Conservation (phyloP, 2,888 invertebrate species). For the Caenorhabditis drosophilae region DNA sequence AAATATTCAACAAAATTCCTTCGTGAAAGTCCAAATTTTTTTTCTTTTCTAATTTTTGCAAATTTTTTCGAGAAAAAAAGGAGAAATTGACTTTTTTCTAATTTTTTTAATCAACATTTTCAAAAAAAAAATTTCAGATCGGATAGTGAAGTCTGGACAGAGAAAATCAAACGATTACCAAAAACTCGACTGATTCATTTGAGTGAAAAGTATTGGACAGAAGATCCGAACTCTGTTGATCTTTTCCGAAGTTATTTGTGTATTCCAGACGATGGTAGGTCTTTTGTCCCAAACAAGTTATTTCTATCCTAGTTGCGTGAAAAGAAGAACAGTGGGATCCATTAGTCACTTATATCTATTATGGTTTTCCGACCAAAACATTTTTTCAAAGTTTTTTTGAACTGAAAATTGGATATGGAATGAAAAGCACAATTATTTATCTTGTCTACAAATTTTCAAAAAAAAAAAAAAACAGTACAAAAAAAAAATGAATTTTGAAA, state of each 20-base stretch:
- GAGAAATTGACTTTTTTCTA: not conserved
- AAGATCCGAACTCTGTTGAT: conserved; percentile 27
- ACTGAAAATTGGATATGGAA: too few species aligned
- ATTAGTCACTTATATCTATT: too few species aligned
- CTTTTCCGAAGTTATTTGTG: conserved; percentile 23
- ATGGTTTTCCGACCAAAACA: too few species aligned
- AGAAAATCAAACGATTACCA: conserved; percentile 23
- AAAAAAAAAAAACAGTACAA: too few species aligned
- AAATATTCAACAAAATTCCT: not conserved
- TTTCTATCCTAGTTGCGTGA: too few species aligned
- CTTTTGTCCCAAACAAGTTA: too few species aligned
- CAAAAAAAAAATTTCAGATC: conserved; percentile 7
- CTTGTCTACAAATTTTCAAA: too few species aligned
- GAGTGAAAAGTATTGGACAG: conserved; percentile 35
- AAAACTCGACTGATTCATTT: conserved; percentile 29
- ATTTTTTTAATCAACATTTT: not conserved
- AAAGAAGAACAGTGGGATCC: too few species aligned
- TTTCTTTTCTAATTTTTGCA: not conserved
- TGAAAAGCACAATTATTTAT: too few species aligned
- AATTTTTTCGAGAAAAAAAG: not conserved
- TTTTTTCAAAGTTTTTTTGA: too few species aligned
- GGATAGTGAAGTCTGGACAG: conserved; percentile 12
- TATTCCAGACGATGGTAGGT: conserved; percentile 8
- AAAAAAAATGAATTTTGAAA: too few species aligned
- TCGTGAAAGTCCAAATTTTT: not conserved